Base-by-base conservation (phyloP, 2,797 vertebrate genomes). In the Phoxinus dragarum region DNA sequence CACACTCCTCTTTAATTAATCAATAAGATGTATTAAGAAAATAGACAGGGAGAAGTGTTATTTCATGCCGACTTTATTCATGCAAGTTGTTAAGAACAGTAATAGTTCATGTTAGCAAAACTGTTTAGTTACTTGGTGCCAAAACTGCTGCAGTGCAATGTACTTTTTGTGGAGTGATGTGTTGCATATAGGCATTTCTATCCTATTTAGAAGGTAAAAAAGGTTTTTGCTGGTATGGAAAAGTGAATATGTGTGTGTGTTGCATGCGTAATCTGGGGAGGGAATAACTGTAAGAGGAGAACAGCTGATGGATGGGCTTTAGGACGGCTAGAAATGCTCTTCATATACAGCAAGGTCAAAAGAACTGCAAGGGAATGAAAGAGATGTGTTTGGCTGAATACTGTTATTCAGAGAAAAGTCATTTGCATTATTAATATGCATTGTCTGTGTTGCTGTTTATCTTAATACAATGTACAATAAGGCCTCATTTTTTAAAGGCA, bases 311-410 rank as follows among this genome's bases (percentile, higher is more conserved):
- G 76, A 44, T 79, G 56, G 56, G 23, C 9, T 79, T 64, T 79
- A 79, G 56, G 56, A 44, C 2, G 23, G 38, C 23, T 78, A 44
- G 76, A 42, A 64, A 78, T 44, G 38, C 56, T 34, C 76, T 34
- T 79, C 40, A 64, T 64, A 44, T 79, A 34, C 59, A 34, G 76
- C 76, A 79, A 79, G 38, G 76, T 79, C 76, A 79, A 66, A 79
- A 66, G 5, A 79, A 79, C 76, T 79, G 75, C 4, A 5, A 36
- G 40, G 16, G 7, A 77, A 78, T 61, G 40, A 40, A 59, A 77
- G n/a, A 44, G 59, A 66, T 36, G 17, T 31, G n/a, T 79, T 79
- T 79, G 40, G 40, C 23, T 77, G 7, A 61, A 42, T 4, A 47
- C 27, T 44, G 31, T 79, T 38, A 64, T 61, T 61, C n/a, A 64